Conservation (phyloP, 2,888 invertebrate genomes). For the Uloborus plumipes region DNA sequence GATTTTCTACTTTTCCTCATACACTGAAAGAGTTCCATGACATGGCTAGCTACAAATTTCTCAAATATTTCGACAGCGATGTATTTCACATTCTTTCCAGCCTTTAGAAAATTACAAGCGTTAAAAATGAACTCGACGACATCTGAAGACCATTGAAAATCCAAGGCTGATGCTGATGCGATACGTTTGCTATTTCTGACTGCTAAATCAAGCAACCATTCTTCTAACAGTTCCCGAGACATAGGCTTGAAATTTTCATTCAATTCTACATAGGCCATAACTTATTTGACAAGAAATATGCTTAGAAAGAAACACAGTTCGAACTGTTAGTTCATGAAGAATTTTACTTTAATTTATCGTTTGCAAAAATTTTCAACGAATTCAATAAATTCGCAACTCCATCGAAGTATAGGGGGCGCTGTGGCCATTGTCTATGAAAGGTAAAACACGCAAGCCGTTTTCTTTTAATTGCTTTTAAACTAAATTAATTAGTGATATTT, state of each 20-base stretch:
- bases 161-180: conserved; percentile 16
- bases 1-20: conserved; percentile 15
- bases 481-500: too few relatives aligned
- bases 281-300: conserved; percentile 1
- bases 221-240: conserved; percentile 44
- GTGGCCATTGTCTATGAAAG: too few relatives aligned
- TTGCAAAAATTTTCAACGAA: too few relatives aligned
- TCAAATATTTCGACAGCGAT: conserved; percentile 47
- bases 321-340: too few relatives aligned
- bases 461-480: too few relatives aligned
- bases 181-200: conserved; percentile 37
- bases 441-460: too few relatives aligned
- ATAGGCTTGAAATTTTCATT: conserved; percentile 17
- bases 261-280: conserved; percentile 23
- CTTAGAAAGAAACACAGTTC: too few relatives aligned
- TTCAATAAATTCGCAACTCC: too few relatives aligned
- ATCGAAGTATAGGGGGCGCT: too few relatives aligned
- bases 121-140: conserved; percentile 44
- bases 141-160: conserved; percentile 36
- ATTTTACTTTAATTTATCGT: too few relatives aligned
- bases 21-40: conserved; percentile 23
- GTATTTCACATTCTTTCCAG: conserved; percentile 27
- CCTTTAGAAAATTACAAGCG: conserved; percentile 16
- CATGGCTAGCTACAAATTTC: conserved; percentile 35
- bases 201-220: conserved; percentile 37